Percentiles rank a stretch among this genome's conserved stretches.
Conservation (phyloP, 2,888 invertebrate species). For the Calephelis perditalis region DNA sequence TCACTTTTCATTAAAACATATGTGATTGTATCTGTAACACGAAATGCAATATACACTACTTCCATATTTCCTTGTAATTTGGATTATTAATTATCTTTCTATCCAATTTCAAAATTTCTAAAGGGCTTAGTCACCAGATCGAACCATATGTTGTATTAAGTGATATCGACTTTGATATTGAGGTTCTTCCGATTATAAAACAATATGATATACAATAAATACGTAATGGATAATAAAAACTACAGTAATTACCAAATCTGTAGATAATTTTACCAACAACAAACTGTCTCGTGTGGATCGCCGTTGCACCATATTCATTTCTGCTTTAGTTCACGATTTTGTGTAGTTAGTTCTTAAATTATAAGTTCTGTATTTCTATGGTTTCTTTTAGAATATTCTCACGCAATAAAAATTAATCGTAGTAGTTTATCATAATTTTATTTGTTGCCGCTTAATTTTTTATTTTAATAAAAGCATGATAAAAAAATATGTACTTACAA, state of each 20-base stretch:
- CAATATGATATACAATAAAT: no score
- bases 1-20: no score
- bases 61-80: no score
- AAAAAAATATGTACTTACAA: not conserved
- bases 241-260: not conserved
- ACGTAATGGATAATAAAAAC: no score
- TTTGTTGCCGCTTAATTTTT: not conserved
- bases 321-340: slow-evolving; percentile 18
- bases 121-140: no score
- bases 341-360: slow-evolving; percentile 13
- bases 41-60: no score
- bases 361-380: slow-evolving; percentile 9
- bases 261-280: slow-evolving; percentile 23
- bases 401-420: not conserved
- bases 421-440: not conserved
- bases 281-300: slow-evolving; percentile 64
- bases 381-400: slow-evolving; percentile 15
- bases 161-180: no score
- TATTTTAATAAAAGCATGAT: not conserved
- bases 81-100: no score
- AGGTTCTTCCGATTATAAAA: no score
- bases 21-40: no score
- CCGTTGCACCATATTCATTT: slow-evolving; percentile 27
- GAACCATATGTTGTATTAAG: no score
- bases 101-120: no score